Conservation (phyloP, 2,113 vertebrate species). For the Otus sunia region DNA sequence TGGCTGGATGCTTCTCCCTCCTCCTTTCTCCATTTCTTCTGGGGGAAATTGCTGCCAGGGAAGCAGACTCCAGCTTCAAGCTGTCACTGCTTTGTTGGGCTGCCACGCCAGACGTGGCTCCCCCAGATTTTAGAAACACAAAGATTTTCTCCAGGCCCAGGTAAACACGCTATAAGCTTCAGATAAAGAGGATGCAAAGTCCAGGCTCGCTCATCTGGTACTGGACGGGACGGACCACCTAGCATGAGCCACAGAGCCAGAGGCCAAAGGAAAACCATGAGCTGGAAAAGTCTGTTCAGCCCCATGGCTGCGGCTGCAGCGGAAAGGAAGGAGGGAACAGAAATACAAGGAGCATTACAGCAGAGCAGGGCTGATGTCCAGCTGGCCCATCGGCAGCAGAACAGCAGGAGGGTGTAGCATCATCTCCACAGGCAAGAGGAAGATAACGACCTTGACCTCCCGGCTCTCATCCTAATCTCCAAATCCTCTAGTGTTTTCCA, state of each 20-base stretch:
- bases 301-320: rapidly evolving
- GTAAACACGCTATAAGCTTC: background rate
- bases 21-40: background rate
- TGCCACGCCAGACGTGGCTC: rapidly evolving
- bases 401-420: background rate
- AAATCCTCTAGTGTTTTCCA: background rate
- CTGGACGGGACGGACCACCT: background rate
- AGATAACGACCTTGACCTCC: background rate
- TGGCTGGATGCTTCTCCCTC: constrained; percentile 30
- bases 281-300: background rate
- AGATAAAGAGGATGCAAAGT: background rate
- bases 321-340: background rate
- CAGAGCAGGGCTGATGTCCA: background rate
- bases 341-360: rapidly evolving
- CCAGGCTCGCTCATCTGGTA: background rate
- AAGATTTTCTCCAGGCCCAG: background rate
- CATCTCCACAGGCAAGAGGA: background rate
- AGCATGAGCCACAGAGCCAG: rapidly evolving
- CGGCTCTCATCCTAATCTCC: background rate
- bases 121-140: background rate
- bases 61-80: background rate
- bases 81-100: background rate
- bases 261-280: background rate
- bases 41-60: background rate
- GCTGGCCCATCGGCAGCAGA: rapidly evolving